Percentiles rank a stretch among this genome's conserved stretches.
These are phyloP conservation scores for Cephus rjabovi DNA, from an alignment of 2,888 invertebrate genomes.

Conservation along the genomic window DNA sequence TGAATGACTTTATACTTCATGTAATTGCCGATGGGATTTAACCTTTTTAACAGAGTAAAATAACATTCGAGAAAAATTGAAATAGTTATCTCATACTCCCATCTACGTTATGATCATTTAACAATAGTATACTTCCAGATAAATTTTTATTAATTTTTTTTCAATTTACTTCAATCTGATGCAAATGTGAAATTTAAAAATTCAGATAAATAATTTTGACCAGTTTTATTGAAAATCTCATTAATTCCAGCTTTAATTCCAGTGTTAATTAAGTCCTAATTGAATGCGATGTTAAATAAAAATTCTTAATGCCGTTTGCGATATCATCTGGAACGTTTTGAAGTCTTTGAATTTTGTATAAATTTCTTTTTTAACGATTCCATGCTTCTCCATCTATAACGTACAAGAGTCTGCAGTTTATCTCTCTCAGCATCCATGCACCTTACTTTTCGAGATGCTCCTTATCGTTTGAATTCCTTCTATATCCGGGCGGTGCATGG, in stretches of 20 bases:
- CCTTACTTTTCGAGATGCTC: neutral
- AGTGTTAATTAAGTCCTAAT: neutral
- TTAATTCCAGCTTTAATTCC: too few species aligned
- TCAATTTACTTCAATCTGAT: neutral
- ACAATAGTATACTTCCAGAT: neutral
- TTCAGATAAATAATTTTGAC: neutral
- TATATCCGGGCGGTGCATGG: neutral
- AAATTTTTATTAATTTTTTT: neutral
- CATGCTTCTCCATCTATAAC: neutral
- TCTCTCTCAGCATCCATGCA: neutral
- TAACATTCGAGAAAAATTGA: neutral
- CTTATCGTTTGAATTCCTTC: neutral
- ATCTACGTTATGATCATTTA: neutral
- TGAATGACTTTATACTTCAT: conserved; percentile 34
- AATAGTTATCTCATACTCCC: neutral
- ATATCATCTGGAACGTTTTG: neutral
- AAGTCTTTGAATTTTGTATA: neutral
- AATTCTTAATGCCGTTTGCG: neutral
- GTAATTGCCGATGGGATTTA: neutral
- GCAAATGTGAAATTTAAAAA: too few species aligned
- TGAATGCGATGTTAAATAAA: neutral
- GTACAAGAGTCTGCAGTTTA: neutral
- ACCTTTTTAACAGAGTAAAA: neutral
- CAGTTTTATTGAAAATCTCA: too few species aligned
- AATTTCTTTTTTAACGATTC: neutral